Conservation (phyloP, 2,797 vertebrate species). For the Gallirallus australis region DNA sequence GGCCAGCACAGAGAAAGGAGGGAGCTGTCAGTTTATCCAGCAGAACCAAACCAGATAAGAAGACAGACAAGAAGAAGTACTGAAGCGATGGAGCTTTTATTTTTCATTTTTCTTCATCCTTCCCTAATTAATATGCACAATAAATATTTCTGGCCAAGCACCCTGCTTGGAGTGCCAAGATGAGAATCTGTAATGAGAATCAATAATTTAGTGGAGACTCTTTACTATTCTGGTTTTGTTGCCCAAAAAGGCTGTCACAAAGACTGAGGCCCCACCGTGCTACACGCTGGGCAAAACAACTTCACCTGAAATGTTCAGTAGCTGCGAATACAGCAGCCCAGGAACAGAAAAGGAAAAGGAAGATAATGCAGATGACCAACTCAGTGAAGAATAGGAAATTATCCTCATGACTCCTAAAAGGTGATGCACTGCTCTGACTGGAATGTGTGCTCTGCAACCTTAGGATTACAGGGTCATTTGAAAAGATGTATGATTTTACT, state of each 20-base stretch:
- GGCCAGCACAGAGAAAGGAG: background rate
- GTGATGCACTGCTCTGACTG: background rate
- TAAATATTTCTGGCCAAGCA: slow-evolving; percentile 2
- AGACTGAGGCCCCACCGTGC: background rate
- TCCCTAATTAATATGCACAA: background rate
- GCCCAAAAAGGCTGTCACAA: background rate
- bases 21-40: background rate
- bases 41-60: background rate
- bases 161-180: background rate
- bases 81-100: background rate
- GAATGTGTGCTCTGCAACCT: background rate
- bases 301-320: background rate
- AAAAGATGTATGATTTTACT: background rate
- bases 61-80: background rate
- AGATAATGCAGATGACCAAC: background rate
- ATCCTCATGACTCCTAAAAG: background rate
- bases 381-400: background rate
- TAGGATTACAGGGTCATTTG: background rate
- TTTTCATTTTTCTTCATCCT: background rate
- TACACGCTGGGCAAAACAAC: background rate
- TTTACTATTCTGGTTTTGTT: slow-evolving; percentile 7
- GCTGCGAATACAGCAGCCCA: background rate
- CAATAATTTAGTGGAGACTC: background rate
- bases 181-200: background rate
- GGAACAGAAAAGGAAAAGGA: background rate